Percentiles rank a stretch among this genome's conserved stretches.
Conservation (phyloP, 2,888 invertebrate genomes). For the Muschampia plurimacula region DNA sequence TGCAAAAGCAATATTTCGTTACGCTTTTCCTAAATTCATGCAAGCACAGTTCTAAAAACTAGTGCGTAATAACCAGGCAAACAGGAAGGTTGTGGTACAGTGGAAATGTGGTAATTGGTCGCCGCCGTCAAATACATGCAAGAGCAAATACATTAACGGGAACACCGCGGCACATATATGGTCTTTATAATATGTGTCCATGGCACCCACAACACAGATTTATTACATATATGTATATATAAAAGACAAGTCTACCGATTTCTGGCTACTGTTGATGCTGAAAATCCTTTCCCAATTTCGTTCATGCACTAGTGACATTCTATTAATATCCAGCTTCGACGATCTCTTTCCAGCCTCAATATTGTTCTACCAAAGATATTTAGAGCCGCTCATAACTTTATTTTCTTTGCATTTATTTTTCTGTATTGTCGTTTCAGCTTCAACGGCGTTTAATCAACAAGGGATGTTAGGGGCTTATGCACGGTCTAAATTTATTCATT, state of each 20-base stretch:
- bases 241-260: no score
- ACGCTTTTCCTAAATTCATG: background rate
- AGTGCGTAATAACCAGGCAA: slow-evolving; percentile 1
- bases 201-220: no score
- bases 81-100: slow-evolving; percentile 25
- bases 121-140: slow-evolving; percentile 15
- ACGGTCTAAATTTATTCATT: background rate
- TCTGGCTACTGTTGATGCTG: no score
- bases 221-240: no score
- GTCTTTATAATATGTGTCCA: no score
- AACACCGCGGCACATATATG: background rate
- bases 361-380: slow-evolving; percentile 16
- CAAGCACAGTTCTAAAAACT: background rate
- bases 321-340: slow-evolving; percentile 10
- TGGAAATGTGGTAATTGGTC: slow-evolving; percentile 37
- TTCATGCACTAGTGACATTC: background rate
- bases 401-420: slow-evolving; percentile 16
- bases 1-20: no score
- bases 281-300: background rate
- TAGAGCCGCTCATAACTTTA: slow-evolving; percentile 12
- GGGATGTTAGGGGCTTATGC: background rate
- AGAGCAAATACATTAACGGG: slow-evolving; percentile 37
- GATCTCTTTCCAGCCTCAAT: slow-evolving; percentile 6
- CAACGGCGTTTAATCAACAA: slow-evolving; percentile 21
- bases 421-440: slow-evolving; percentile 24